Evolutionary conservation across 1,140 invertebrate species (phyloP), one percentile per base, ranked within the genome.

Genomic region (Venustaconcha ellipsiformis): DNA sequence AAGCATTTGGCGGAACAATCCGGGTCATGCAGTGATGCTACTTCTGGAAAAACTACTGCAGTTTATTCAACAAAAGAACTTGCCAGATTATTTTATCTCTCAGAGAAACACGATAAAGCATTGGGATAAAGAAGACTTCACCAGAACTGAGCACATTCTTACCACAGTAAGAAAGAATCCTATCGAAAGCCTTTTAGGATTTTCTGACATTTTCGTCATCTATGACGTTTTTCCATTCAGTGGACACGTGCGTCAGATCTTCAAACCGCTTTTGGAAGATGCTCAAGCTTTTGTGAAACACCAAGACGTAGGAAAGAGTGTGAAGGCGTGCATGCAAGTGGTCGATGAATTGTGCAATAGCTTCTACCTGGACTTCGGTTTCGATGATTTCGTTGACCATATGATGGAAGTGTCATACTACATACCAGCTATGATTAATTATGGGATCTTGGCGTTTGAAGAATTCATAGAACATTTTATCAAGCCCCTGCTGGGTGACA

Each of bases 61-160:
- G 30, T 15, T 62, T 58, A 57, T 76, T n/a, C 59, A 56, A 60
- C 66, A 64, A 56, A 69, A 55, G 60, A 76, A 76, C 26, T 65
- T 76, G 48, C 74, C 74, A 63, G 69, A 76, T 62, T 76, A 76
- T 18, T 76, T 76, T 55, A 67, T 76, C 12, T 63, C 63, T 15
- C 70, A 71, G 57, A 76, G 71, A n/a, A 76, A 76, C 74, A 76
- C 74, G 12, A 14, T 76, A 2, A 76, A 69, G 57, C 74, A 76
- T 48, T 57, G 70, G 63, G 56, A 70, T 20, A 76, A 71, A 57
- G 69, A 76, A 17, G 15, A 70, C 14, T 70, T 76, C 26, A 23
- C 67, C 12, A 18, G 57, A 17, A 57, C 70, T 62, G 63, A 71
- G 30, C 26, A 20, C 0, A 62, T 64, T 11, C 17, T 76, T n/a